Evolutionary conservation across 1,140 invertebrate genomes (phyloP), one percentile per base, ranked within the genome.

Genomic region (Diorhabda elongata): DNA sequence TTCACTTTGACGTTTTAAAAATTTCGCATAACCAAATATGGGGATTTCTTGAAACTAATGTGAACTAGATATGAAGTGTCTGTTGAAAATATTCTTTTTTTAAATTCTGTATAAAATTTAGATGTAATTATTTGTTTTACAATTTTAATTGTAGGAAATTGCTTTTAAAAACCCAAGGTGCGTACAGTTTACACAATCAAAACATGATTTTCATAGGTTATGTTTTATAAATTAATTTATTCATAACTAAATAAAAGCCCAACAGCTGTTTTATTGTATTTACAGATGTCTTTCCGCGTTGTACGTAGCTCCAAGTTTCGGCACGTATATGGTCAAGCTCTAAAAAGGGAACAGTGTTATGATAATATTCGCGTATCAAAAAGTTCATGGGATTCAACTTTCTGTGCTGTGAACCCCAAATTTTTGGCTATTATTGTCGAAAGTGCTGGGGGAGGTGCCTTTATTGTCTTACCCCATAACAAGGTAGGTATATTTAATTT

Each of bases 371-470:
- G 97, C 78, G 96, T 99, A 59, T 98, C 97, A 26, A 98, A 98
- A 83, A 97, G 93, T 80, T 97, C 95, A 57, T 98, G 96, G 95
- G 98, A 99, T 83, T 97, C 96, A 60, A 97, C 95, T 67, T 99
- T 98, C 82, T 99, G 97, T 87, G 93, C 94, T 72, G 97, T 99
- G 72, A 99, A 99, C 85, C 97, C 98, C 26, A 99, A 99, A 84
- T 99, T 98, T 84, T 85, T 99, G 74, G 98, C 98, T 68, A 95
- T 99, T 78, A 98, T 99, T 81, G 97, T 98, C 63, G 98, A 99
- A 83, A 97, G 96, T 60, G 97, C 96, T 61, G 98, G 98, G 67
- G 98, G 98, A 70, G 97, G 97, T 68, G 96, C 98, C 68, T 99
- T 99, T 84, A 93, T 99, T 77, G 97, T 99, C 67, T 85, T 99